Percentiles rank a stretch among this genome's conserved stretches.
phyloP scores from a whole-genome alignment of 2,888 invertebrate genomes.

The Orchesellides sinensis region DNA sequence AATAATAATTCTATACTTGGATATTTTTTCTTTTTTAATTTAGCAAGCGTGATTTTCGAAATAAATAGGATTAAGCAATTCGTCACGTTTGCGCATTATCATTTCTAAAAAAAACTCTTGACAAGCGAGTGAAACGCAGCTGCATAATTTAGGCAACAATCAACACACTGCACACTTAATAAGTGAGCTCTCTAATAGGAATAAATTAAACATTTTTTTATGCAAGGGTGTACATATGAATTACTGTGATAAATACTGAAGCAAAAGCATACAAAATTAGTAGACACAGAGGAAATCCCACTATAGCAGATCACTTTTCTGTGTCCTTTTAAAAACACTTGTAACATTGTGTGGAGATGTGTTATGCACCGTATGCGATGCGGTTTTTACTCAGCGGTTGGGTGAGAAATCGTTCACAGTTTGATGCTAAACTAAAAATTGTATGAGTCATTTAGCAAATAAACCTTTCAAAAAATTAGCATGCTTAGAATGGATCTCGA shows the following conservation, averaged over 20 bases:
- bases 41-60: too few species aligned
- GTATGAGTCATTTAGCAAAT: conserved; percentile 59
- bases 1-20: neutral
- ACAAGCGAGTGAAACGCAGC: too few species aligned
- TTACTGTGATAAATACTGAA: too few species aligned
- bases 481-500: conserved; percentile 39
- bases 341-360: conserved; percentile 1
- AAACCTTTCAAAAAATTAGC: conserved; percentile 62
- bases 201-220: neutral
- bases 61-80: conserved; percentile 34
- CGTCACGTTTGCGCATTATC: conserved; percentile 21
- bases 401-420: conserved; percentile 50
- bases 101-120: too few species aligned
- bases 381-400: conserved; percentile 48
- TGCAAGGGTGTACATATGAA: too few species aligned
- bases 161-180: too few species aligned
- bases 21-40: neutral
- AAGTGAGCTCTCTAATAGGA: too few species aligned
- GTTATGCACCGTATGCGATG: conserved; percentile 28
- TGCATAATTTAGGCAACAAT: too few species aligned
- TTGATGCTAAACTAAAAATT: conserved; percentile 34
- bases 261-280: neutral
- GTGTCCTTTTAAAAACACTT: conserved; percentile 8
- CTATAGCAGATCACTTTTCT: conserved; percentile 1
- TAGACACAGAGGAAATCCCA: neutral